phyloP scores from a whole-genome alignment of 2,888 invertebrate genomes.

The Galerucella pusilla region DNA sequence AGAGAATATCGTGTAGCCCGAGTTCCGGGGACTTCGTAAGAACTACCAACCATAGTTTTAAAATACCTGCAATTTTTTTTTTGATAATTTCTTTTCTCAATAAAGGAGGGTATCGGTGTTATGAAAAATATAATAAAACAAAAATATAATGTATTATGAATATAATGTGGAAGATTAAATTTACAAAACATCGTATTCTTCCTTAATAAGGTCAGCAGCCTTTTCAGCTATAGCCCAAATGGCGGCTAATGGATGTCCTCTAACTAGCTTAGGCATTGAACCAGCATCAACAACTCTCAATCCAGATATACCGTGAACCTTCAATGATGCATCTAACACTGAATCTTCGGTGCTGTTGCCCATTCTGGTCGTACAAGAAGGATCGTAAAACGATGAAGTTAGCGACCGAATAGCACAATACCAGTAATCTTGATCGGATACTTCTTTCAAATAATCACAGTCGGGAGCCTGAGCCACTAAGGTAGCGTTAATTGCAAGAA shows the following conservation, averaged over 20 bases:
- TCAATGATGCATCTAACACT: slow-evolving; percentile 68
- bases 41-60: too few relatives aligned
- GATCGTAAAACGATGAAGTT: slow-evolving; percentile 65
- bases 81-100: too few relatives aligned
- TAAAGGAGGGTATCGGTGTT: too few relatives aligned
- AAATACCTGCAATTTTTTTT: too few relatives aligned
- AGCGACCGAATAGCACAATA: slow-evolving; percentile 65
- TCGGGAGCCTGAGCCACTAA: slow-evolving; percentile 69
- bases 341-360: slow-evolving; percentile 65
- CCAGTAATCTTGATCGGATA: slow-evolving; percentile 61
- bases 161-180: background rate
- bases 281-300: slow-evolving; percentile 69
- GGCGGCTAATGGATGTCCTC: slow-evolving; percentile 68
- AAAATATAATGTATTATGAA: background rate
- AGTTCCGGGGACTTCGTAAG: too few relatives aligned
- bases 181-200: slow-evolving; percentile 10
- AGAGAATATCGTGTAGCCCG: too few relatives aligned
- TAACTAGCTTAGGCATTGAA: slow-evolving; percentile 67
- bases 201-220: slow-evolving; percentile 66
- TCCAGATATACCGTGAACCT: slow-evolving; percentile 66
- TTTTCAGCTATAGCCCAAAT: slow-evolving; percentile 69
- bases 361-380: slow-evolving; percentile 69
- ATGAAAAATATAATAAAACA: background rate
- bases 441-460: slow-evolving; percentile 54
- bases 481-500: slow-evolving; percentile 69